phyloP scores from a whole-genome alignment of 2,888 invertebrate species.

The Epinotia nisella region DNA sequence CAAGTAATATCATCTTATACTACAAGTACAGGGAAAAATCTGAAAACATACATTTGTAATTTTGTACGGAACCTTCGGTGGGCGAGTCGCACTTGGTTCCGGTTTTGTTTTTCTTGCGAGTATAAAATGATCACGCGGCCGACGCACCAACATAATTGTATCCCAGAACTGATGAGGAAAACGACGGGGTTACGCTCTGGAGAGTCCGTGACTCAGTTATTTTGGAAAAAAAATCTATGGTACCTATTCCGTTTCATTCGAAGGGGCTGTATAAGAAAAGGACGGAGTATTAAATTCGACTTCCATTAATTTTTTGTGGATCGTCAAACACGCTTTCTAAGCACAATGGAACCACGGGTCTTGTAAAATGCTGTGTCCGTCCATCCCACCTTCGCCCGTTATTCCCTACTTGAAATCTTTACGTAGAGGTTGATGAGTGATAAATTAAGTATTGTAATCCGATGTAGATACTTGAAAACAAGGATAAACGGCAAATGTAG shows the following conservation, averaged over 20 bases:
- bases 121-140: constrained; percentile 55
- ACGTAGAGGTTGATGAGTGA: constrained; percentile 13
- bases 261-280: constrained; percentile 52
- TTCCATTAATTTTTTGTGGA: constrained; percentile 72
- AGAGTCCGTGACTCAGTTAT: constrained; percentile 71
- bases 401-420: constrained; percentile 20
- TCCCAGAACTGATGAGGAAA: constrained; percentile 76
- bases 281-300: constrained; percentile 59
- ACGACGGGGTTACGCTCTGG: constrained; percentile 73
- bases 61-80: too few relatives aligned
- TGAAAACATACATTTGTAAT: too few relatives aligned
- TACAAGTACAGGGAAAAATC: too few relatives aligned
- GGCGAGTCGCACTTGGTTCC: too few relatives aligned
- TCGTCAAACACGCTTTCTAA: constrained; percentile 58
- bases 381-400: constrained; percentile 12
- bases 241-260: constrained; percentile 55
- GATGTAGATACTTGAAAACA: neutral
- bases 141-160: constrained; percentile 71
- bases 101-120: constrained; percentile 53
- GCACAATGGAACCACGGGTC: constrained; percentile 46
- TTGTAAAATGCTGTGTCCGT: constrained; percentile 35
- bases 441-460: constrained; percentile 6
- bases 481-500: neutral
- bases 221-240: constrained; percentile 59
- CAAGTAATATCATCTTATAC: too few relatives aligned